Conservation (phyloP, 2,113 vertebrate genomes). For the Puffinus mauretanicus region DNA sequence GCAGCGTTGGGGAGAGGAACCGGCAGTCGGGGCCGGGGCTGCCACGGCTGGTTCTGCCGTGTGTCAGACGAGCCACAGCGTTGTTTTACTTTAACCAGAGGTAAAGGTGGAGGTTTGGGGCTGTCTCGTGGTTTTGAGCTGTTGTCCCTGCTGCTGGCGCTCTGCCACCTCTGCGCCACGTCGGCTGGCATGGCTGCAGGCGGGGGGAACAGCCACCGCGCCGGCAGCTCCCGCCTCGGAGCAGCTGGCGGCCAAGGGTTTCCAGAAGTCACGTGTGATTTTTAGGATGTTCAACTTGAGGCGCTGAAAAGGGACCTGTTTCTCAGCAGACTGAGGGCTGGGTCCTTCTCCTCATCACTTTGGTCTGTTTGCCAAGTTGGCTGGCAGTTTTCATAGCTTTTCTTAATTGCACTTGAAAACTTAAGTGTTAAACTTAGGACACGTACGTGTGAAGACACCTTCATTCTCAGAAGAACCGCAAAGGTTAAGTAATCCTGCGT, state of each 20-base stretch:
- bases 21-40: fast-evolving
- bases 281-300: not conserved
- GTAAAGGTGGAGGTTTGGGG: fast-evolving
- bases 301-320: fast-evolving
- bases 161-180: fast-evolving
- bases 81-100: not conserved
- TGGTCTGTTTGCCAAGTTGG: fast-evolving
- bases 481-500: not conserved
- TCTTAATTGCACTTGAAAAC: fast-evolving
- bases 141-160: not conserved
- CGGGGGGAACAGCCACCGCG: too few species aligned
- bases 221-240: not conserved
- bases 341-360: fast-evolving
- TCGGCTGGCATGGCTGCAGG: fast-evolving
- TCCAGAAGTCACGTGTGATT: fast-evolving
- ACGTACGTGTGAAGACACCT: fast-evolving
- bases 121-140: fast-evolving
- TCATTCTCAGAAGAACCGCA: fast-evolving
- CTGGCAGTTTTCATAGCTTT: fast-evolving
- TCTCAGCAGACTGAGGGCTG: fast-evolving
- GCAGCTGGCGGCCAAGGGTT: fast-evolving
- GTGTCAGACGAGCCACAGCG: fast-evolving
- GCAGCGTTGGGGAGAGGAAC: fast-evolving
- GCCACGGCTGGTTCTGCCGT: not conserved
- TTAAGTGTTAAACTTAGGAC: not conserved